phyloP scores from a whole-genome alignment of 92 coral and sea anemone genomes.

The Anthopleura xanthogrammica region DNA sequence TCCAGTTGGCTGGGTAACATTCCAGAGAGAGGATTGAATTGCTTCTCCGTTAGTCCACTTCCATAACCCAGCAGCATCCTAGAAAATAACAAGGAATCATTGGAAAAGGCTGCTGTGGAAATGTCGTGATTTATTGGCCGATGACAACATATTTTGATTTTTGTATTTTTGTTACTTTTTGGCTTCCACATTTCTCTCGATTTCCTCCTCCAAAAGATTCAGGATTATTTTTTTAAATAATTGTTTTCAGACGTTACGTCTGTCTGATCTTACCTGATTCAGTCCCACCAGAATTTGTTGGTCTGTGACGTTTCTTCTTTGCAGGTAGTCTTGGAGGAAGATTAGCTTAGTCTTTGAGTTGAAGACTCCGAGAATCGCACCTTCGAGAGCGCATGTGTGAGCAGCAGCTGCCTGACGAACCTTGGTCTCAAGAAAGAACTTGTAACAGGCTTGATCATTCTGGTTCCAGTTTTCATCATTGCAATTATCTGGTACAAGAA shows the following conservation, averaged over 20 bases:
- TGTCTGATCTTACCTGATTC: constrained; percentile 3
- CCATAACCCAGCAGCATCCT: constrained; percentile 15
- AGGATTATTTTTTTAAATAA: too few relatives aligned
- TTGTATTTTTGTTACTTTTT: too few relatives aligned
- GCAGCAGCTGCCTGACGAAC: constrained; percentile 10
- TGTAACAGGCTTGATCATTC: constrained; percentile 11
- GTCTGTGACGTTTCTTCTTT: background rate
- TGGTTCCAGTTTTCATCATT: constrained; percentile 26
- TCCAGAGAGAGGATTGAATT: constrained; percentile 9
- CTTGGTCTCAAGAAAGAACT: constrained; percentile 21
- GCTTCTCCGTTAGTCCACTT: constrained; percentile 12
- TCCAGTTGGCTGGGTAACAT: constrained; percentile 26
- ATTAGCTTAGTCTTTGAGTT: background rate
- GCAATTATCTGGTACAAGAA: constrained; percentile 10
- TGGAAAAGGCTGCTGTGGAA: background rate
- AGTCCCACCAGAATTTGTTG: constrained; percentile 22
- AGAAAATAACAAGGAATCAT: too few relatives aligned
- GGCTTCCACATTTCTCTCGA: too few relatives aligned
- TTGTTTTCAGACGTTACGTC: too few relatives aligned
- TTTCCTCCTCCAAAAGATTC: too few relatives aligned
- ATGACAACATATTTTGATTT: too few relatives aligned
- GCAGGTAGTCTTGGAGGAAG: constrained; percentile 16
- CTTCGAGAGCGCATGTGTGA: constrained; percentile 25
- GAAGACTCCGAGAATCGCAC: constrained; percentile 15
- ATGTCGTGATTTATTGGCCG: background rate